These are phyloP conservation scores for Myripristis murdjan DNA, from an alignment of 2,797 vertebrate species.

Conservation along the genomic window DNA sequence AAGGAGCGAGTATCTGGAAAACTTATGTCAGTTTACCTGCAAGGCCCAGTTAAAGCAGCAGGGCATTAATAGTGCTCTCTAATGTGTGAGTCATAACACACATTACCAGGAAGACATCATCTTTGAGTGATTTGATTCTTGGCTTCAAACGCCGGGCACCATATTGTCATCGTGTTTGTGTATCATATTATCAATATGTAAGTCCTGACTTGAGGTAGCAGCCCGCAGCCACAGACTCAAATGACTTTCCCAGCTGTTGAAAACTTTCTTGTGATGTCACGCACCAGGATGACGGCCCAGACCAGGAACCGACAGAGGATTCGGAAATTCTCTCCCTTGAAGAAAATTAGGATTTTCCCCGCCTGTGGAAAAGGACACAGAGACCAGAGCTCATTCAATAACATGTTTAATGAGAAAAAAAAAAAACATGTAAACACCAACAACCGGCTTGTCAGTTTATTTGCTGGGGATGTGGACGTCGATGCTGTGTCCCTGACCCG, in stretches of 20 bases:
- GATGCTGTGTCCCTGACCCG: conserved; percentile 73
- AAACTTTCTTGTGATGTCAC: conserved; percentile 59
- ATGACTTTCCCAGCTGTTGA: conserved; percentile 26
- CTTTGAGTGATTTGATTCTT: conserved; percentile 40
- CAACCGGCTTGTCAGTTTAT: conserved; percentile 22
- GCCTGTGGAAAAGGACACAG: conserved; percentile 74
- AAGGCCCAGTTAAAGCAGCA: conserved; percentile 31
- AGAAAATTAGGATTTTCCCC: conserved; percentile 87
- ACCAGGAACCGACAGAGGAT: conserved; percentile 87
- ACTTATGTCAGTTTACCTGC: conserved; percentile 53
- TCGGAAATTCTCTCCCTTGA: conserved; percentile 73
- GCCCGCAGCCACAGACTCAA: not conserved
- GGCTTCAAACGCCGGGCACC: too few species aligned
- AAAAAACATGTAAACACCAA: conserved; percentile 40
- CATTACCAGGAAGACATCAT: not conserved
- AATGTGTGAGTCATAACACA: conserved; percentile 48
- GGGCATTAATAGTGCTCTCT: conserved; percentile 25
- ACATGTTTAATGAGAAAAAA: conserved; percentile 54
- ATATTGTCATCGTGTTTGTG: not conserved
- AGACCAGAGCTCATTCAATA: conserved; percentile 42
- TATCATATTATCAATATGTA: conserved; percentile 45
- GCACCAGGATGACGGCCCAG: conserved; percentile 89
- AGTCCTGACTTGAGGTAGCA: not conserved
- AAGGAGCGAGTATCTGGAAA: conserved; percentile 54
- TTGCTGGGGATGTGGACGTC: conserved; percentile 75